phyloP scores from a whole-genome alignment of 2,888 invertebrate genomes.

The Ischnus inquisitorius region DNA sequence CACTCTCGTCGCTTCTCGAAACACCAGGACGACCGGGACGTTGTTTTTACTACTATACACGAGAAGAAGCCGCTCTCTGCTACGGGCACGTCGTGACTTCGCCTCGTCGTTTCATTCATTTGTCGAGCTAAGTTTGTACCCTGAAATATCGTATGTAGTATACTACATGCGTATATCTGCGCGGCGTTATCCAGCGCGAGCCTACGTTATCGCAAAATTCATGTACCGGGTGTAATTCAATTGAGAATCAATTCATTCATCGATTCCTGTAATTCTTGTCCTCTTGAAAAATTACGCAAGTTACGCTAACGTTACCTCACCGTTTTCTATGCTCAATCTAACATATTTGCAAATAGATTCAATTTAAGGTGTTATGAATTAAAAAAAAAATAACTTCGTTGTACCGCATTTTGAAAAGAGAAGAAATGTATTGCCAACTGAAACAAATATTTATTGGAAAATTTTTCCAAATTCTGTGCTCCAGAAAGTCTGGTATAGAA shows the following conservation, averaged over 20 bases:
- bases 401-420: neutral
- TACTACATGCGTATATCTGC: slow-evolving; percentile 38
- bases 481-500: neutral
- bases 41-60: slow-evolving; percentile 60
- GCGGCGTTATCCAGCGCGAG: neutral
- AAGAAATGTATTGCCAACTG: neutral
- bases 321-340: neutral
- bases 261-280: neutral
- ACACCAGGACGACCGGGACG: slow-evolving; percentile 42
- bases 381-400: neutral
- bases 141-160: slow-evolving; percentile 46
- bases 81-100: slow-evolving; percentile 37
- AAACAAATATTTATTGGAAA: neutral
- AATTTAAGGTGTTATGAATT: neutral
- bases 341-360: neutral
- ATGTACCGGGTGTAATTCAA: neutral
- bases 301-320: neutral
- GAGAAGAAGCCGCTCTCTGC: slow-evolving; percentile 15
- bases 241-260: neutral
- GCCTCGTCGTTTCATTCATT: slow-evolving; percentile 64
- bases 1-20: slow-evolving; percentile 21
- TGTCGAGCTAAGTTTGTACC: slow-evolving; percentile 58
- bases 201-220: neutral
- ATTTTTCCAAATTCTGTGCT: neutral
- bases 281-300: neutral